Evolutionary conservation across 2,113 vertebrate genomes (phyloP).

Genomic region (Cichladusa arquata): DNA sequence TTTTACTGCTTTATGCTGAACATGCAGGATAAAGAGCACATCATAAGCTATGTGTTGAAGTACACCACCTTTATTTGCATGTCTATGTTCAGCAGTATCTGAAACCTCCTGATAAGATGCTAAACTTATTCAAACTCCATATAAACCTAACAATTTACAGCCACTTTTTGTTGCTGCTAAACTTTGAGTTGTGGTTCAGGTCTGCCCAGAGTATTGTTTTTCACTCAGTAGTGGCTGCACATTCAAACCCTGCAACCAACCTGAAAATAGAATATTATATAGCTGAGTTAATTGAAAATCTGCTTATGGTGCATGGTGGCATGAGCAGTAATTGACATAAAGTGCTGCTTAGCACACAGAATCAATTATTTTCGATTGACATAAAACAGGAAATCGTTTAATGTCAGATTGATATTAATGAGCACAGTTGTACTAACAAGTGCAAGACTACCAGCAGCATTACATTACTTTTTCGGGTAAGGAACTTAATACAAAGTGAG

Average conservation of each 20-base stretch:
- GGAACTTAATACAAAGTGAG: slow-evolving; percentile 16
- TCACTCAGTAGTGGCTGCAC: slow-evolving; percentile 16
- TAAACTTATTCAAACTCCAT: neutral
- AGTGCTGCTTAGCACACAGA: slow-evolving; percentile 61
- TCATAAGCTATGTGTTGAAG: neutral
- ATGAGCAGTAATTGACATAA: slow-evolving; percentile 61
- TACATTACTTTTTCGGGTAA: slow-evolving; percentile 52
- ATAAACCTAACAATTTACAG: neutral
- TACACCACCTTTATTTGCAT: neutral
- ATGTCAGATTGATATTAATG: slow-evolving; percentile 66
- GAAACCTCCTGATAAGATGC: neutral
- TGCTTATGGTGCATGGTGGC: slow-evolving; percentile 49
- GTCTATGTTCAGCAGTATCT: neutral
- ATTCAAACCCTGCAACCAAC: slow-evolving; percentile 33
- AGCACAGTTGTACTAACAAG: slow-evolving; percentile 44
- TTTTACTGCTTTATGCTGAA: neutral
- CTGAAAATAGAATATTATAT: slow-evolving; percentile 57
- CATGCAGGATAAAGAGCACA: neutral
- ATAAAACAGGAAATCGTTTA: slow-evolving; percentile 62
- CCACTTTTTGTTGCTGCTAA: slow-evolving; percentile 1
- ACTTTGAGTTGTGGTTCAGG: slow-evolving; percentile 5
- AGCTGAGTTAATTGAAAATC: slow-evolving; percentile 64
- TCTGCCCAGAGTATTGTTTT: slow-evolving; percentile 43
- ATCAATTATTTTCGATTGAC: slow-evolving; percentile 68
- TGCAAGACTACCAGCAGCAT: slow-evolving; percentile 16